Evolutionary conservation across 2,113 vertebrate species (phyloP), one percentile per base, ranked within the genome.

Genomic region (Phoxinus phoxinus): DNA sequence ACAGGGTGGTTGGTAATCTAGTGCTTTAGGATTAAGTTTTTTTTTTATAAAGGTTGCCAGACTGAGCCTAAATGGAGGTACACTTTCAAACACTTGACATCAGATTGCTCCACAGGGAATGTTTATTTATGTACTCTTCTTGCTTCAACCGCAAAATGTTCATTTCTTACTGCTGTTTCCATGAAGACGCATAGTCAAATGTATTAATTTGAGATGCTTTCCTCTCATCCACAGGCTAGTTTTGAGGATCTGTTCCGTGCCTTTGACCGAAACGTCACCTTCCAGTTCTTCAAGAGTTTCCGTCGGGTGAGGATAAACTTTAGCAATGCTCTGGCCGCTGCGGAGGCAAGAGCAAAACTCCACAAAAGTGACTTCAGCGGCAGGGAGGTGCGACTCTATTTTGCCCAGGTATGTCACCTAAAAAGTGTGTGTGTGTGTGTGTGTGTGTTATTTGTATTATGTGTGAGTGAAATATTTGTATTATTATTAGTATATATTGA

Each of bases 261-360:
- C 0, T 99, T 96, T 0, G 97, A 99, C 93, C 93, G 94, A 3
- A 95, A 97, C 10, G 95, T 94, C 89, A 96, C 96, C 88, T 99
- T 99, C 86, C 98, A 99, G 92, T 99, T 97, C 94, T 99, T 99
- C 82, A 97, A 96, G 93, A 98, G 97, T 85, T 99, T 99, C 93
- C 96, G 96, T 15, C 94, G 97, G 3, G 96, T 98, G 83, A 89
- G 97, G 72, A 97, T 99, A 87, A 99, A 96, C 87, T 99, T 99
- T 95, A 96, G 94, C 85, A 96, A 95, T 27, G 96, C 97, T 4
- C 86, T 97, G 48, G 96, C 96, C 0, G 98, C 97, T 0, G 96
- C 98, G 0, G 96, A 98, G 17, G 98, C 97, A 13, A 90, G 97
- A 76, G 94, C 97, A 58, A 94, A 91, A 41, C 93, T 99, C 61